Evolutionary conservation across 2,113 vertebrate species (phyloP).

Genomic region (Carassius carassius): DNA sequence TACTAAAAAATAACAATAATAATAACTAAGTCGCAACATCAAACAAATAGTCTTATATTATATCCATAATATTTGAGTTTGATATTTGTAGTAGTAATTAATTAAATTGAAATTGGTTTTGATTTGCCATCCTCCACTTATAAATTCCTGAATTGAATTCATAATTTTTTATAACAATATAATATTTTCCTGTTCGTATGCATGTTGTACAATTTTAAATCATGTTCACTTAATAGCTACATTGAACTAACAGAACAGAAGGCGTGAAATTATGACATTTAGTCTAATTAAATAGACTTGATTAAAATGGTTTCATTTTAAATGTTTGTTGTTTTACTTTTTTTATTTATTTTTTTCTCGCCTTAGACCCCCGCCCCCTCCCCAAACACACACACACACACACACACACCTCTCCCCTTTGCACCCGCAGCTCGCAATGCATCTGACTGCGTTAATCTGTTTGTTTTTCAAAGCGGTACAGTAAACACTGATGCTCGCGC

Average conservation of each 20-base stretch:
- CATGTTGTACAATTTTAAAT: background rate
- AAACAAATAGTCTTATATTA: background rate
- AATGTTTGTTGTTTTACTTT: background rate
- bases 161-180: background rate
- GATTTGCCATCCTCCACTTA: background rate
- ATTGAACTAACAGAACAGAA: background rate
- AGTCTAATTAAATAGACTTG: too few relatives aligned
- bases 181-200: background rate
- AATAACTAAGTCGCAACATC: background rate
- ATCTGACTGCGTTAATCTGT: slow-evolving; percentile 8
- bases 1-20: too few relatives aligned
- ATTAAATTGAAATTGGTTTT: background rate
- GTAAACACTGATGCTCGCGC: slow-evolving; percentile 27
- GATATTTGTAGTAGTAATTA: too few relatives aligned
- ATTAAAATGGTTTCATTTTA: too few relatives aligned
- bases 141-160: background rate
- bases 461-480: slow-evolving; percentile 30
- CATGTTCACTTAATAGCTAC: background rate
- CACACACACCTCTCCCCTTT: slow-evolving; percentile 3
- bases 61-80: background rate
- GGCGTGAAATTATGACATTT: background rate
- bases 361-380: background rate
- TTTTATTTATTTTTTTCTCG: background rate
- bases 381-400: background rate
- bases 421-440: background rate